Base-by-base conservation (phyloP, 2,888 invertebrate species). In the Sarcophaga subvicina region DNA sequence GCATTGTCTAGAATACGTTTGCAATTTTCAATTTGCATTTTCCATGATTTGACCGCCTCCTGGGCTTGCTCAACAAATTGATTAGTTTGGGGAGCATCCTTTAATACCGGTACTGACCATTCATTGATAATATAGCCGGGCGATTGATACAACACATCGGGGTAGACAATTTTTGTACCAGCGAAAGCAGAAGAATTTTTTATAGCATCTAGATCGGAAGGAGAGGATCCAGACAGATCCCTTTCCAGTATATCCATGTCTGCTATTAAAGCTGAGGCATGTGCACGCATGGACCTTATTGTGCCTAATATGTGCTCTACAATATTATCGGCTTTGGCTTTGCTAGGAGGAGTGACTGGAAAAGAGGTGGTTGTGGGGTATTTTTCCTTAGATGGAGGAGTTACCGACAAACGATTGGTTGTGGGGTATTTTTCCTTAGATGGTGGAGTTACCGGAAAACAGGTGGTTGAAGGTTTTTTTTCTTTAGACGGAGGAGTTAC, bases 21-120 rank as follows among this genome's bases (percentile, higher is more conserved):
- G 54, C 89, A 89, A 17, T 27, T 71, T 20, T 89, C 89, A n/a
- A 89, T 89, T 86, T 89, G 87, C 12, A 85, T 17, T 69, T 88
- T 89, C 89, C 89, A 89, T 10, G 88, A 85, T 22, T 72, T 79
- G 0, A 89, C 88, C 0, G 89, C 88, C 12, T 86, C 79, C 67
- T 89, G 87, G 1, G 88, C 88, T 45, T 89, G 87, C 8, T 85
- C 49, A 11, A 88, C 75, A 76, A 89, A 87, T 6, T 89, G 80
- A 63, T 88, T 88, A 17, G 81, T 69, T 73, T 72, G 81, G 0
- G 6, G 11, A 12, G 59, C 5, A 17, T 72, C 66, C 1, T 84
- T n/a, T 37, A 67, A 8, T 17, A 22, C 6, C 1, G 88, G 85
- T 10, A 54, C 12, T 2, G 78, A 20, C 83, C 81, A 89, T 63